Conservation (phyloP, 2,888 invertebrate species). For the Leptopilina drosophilae region DNA sequence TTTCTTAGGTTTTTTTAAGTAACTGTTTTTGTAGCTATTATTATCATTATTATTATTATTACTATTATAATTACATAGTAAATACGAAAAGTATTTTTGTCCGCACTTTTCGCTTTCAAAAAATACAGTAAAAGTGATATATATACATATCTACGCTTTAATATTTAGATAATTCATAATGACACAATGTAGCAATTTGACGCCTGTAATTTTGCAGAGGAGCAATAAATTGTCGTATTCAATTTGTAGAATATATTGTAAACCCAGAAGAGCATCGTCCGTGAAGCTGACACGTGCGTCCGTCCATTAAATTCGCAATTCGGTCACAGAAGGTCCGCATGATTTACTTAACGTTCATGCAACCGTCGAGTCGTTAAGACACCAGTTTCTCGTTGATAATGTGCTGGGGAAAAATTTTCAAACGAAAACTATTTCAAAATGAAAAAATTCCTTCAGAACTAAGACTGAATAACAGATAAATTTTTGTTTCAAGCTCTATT, state of each 20-base stretch:
- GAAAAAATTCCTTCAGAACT: too few relatives aligned
- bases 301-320: slow-evolving; percentile 66
- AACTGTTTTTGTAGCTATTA: too few relatives aligned
- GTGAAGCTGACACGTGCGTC: slow-evolving; percentile 35
- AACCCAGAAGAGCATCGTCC: slow-evolving; percentile 20
- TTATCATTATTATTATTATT: too few relatives aligned
- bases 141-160: neutral
- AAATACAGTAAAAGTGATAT: too few relatives aligned
- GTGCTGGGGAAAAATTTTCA: slow-evolving; percentile 38
- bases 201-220: slow-evolving; percentile 18
- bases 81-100: too few relatives aligned
- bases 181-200: slow-evolving; percentile 26
- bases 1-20: too few relatives aligned
- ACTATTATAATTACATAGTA: too few relatives aligned
- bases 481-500: too few relatives aligned
- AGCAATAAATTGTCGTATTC: slow-evolving; percentile 28
- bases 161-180: slow-evolving; percentile 2
- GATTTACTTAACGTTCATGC: slow-evolving; percentile 68
- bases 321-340: slow-evolving; percentile 56
- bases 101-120: too few relatives aligned
- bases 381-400: slow-evolving; percentile 46
- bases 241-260: slow-evolving; percentile 23
- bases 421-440: slow-evolving; percentile 44
- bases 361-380: slow-evolving; percentile 51
- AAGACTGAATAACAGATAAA: too few relatives aligned